A percentile compares a stretch with the other conserved stretches of the same genome.
Evolutionary conservation across 2,797 vertebrate species (phyloP).

Genomic region (Eulemur albifrons): DNA sequence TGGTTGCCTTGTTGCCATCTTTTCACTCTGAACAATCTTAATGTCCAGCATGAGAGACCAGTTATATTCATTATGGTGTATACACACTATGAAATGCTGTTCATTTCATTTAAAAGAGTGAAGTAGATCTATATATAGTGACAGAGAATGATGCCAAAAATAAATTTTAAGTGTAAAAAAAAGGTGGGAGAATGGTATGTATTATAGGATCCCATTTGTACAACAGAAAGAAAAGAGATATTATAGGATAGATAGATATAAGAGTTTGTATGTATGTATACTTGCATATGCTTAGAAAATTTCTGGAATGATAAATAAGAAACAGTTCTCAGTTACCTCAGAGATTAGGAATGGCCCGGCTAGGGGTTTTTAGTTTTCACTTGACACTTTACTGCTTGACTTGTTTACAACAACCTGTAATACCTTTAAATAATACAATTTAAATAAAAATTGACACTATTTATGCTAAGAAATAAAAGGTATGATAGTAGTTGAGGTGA

Average conservation of each 20-base stretch:
- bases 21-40: constrained; percentile 15
- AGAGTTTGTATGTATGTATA: neutral
- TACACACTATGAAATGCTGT: neutral
- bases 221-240: neutral
- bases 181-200: neutral
- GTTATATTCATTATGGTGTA: constrained; percentile 9
- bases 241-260: neutral
- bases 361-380: constrained; percentile 40
- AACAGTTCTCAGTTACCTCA: constrained; percentile 6
- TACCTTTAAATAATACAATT: constrained; percentile 31
- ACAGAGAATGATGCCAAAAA: neutral
- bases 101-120: constrained; percentile 12
- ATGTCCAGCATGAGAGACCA: neutral
- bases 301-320: neutral
- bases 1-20: neutral
- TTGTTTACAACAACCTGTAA: constrained; percentile 9
- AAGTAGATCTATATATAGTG: neutral
- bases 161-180: constrained; percentile 11
- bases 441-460: constrained; percentile 13
- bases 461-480: constrained; percentile 30
- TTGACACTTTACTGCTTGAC: constrained; percentile 1
- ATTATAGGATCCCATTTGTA: neutral
- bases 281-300: neutral
- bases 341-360: neutral
- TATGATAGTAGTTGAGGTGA: neutral